A percentile compares a stretch with the other conserved stretches of the same genome.
Conservation (phyloP, 2,113 vertebrate genomes). For the Alexandromys fortis region DNA sequence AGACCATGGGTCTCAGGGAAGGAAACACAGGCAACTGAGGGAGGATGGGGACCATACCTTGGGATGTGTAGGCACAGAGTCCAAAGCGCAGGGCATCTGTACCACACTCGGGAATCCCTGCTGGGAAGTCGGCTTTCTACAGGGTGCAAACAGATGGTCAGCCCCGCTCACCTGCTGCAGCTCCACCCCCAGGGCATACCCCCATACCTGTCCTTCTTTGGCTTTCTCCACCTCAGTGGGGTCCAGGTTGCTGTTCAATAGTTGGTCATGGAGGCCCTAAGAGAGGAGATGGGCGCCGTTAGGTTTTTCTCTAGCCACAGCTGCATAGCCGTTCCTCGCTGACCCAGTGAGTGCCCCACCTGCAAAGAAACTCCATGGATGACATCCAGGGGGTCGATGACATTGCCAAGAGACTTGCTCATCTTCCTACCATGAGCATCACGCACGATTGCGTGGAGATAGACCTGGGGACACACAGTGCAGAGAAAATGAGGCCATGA, state of each 20-base stretch:
- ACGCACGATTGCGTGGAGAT: conserved; percentile 92
- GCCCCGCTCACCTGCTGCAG: not conserved
- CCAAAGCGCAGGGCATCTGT: conserved; percentile 93
- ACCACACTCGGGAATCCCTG: conserved; percentile 93
- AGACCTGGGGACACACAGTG: conserved; percentile 84
- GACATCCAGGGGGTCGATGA: conserved; percentile 93
- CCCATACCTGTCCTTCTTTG: conserved; percentile 91
- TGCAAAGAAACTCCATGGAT: conserved; percentile 90
- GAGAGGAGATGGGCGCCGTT: not conserved
- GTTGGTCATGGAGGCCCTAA: conserved; percentile 89
- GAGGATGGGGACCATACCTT: conserved; percentile 83
- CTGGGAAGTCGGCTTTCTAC: conserved; percentile 92
- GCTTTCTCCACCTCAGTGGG: conserved; percentile 89
- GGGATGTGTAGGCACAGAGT: conserved; percentile 92
- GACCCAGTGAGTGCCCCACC: conserved; percentile 79
- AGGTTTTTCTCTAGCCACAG: fast-evolving
- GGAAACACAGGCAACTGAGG: fast-evolving
- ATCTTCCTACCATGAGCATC: conserved; percentile 95
- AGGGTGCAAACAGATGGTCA: not conserved
- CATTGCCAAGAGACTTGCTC: conserved; percentile 96
- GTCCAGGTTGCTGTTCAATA: conserved; percentile 91
- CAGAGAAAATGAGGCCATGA: fast-evolving
- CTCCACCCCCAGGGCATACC: fast-evolving
- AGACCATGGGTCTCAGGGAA: not conserved
- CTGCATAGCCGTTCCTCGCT: fast-evolving